These are phyloP conservation scores for Alligator mississippiensis DNA, from an alignment of 2,113 vertebrate species.

Conservation along the genomic window DNA sequence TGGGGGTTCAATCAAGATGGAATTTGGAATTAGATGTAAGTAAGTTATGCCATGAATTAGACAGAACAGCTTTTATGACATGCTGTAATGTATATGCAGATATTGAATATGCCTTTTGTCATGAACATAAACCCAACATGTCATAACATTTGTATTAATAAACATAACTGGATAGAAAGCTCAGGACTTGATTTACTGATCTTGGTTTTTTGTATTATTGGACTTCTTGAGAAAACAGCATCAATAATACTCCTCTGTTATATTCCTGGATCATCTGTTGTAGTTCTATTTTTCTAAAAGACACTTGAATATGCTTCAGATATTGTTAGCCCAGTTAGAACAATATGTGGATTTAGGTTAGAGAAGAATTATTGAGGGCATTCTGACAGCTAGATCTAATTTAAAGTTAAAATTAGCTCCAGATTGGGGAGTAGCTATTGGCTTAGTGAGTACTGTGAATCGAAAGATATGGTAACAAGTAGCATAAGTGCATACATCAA, in stretches of 20 bases:
- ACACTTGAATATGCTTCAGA: not conserved
- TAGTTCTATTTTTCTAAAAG: not conserved
- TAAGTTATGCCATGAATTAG: not conserved
- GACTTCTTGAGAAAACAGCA: not conserved
- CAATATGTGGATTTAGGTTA: not conserved
- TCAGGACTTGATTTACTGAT: not conserved
- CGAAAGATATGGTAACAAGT: not conserved
- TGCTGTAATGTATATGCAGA: not conserved
- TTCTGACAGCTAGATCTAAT: not conserved
- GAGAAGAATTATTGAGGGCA: not conserved
- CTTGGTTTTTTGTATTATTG: not conserved
- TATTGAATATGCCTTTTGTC: not conserved
- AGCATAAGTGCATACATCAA: not conserved
- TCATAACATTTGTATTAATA: not conserved
- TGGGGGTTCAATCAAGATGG: no score
- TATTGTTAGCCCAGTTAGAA: not conserved
- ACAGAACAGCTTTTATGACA: not conserved
- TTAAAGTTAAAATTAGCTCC: not conserved
- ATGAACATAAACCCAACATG: not conserved
- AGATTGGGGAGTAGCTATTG: accelerated
- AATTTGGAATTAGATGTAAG: not conserved
- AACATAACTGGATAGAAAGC: not conserved
- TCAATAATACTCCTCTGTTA: not conserved
- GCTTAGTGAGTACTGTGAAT: not conserved
- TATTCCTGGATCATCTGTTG: not conserved